A percentile compares a stretch with the other conserved stretches of the same genome.
phyloP scores from a whole-genome alignment of 2,113 vertebrate species.

The Ia io region DNA sequence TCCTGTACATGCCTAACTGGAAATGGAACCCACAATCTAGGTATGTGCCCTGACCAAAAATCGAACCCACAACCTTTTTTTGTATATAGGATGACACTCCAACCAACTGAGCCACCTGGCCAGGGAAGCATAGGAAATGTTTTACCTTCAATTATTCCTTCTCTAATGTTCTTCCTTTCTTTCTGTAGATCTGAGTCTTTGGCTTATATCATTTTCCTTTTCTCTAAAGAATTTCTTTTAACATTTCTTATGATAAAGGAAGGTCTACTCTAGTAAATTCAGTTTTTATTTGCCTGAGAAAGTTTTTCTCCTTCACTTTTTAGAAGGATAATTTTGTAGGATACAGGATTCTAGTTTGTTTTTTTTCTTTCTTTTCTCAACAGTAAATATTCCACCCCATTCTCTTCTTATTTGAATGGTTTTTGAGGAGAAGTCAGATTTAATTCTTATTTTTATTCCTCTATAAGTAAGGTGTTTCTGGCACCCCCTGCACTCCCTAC shows the following conservation, averaged over 20 bases:
- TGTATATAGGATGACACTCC: too few relatives aligned
- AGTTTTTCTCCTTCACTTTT: neutral
- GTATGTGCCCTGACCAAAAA: too few relatives aligned
- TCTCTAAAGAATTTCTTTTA: neutral
- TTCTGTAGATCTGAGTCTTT: neutral
- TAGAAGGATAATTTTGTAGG: slow-evolving; percentile 31
- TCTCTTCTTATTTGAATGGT: neutral
- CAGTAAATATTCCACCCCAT: neutral
- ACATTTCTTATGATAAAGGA: neutral
- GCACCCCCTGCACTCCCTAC: too few relatives aligned
- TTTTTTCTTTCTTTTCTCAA: neutral
- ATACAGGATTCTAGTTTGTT: neutral
- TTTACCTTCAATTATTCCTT: neutral
- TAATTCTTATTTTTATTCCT: neutral
- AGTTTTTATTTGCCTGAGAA: neutral
- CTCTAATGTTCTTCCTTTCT: neutral
- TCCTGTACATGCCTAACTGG: too few relatives aligned
- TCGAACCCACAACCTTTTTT: too few relatives aligned
- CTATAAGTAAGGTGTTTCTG: neutral
- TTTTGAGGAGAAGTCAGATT: neutral
- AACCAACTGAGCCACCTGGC: too few relatives aligned
- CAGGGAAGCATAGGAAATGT: neutral
- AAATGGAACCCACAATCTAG: too few relatives aligned
- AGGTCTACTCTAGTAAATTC: neutral
- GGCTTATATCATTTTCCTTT: neutral